These are phyloP conservation scores for Ectobius pallidus DNA, from an alignment of 2,888 invertebrate genomes.

Conservation along the genomic window DNA sequence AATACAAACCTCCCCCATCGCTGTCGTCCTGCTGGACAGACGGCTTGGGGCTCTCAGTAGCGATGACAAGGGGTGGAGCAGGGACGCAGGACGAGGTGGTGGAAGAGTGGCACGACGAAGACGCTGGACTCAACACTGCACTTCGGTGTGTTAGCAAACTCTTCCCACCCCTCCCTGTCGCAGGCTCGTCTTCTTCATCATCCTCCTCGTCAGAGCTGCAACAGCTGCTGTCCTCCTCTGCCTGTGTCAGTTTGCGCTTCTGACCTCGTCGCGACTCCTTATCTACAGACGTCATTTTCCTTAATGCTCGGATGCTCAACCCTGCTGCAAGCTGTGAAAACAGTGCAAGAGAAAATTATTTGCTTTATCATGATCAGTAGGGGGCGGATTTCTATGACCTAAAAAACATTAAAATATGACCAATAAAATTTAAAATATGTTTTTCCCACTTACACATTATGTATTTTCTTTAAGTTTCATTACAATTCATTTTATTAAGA, in stretches of 20 bases:
- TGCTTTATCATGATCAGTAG: too few relatives aligned
- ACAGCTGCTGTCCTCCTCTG: slow-evolving; percentile 56
- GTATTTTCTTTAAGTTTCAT: too few relatives aligned
- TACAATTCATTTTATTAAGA: too few relatives aligned
- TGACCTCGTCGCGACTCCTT: slow-evolving; percentile 52
- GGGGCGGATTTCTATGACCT: too few relatives aligned
- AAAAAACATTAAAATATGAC: too few relatives aligned
- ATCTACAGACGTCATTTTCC: slow-evolving; percentile 36
- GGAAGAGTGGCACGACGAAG: slow-evolving; percentile 69
- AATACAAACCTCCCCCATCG: slow-evolving; percentile 26
- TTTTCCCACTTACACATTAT: too few relatives aligned
- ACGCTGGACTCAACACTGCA: slow-evolving; percentile 63
- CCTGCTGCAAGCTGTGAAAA: slow-evolving; percentile 42
- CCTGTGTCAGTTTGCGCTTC: slow-evolving; percentile 63
- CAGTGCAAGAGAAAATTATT: background rate
- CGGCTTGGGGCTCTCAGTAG: slow-evolving; percentile 50
- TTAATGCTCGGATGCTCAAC: slow-evolving; percentile 40
- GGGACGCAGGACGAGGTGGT: slow-evolving; percentile 38
- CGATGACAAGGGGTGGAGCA: background rate
- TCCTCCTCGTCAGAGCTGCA: slow-evolving; percentile 60
- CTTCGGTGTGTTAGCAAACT: slow-evolving; percentile 56
- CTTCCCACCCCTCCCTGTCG: slow-evolving; percentile 41
- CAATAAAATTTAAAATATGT: too few relatives aligned
- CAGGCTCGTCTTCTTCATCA: slow-evolving; percentile 48
- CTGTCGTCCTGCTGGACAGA: slow-evolving; percentile 42